Conservation (phyloP, 2,113 vertebrate species). For the Lutjanus erythropterus region DNA sequence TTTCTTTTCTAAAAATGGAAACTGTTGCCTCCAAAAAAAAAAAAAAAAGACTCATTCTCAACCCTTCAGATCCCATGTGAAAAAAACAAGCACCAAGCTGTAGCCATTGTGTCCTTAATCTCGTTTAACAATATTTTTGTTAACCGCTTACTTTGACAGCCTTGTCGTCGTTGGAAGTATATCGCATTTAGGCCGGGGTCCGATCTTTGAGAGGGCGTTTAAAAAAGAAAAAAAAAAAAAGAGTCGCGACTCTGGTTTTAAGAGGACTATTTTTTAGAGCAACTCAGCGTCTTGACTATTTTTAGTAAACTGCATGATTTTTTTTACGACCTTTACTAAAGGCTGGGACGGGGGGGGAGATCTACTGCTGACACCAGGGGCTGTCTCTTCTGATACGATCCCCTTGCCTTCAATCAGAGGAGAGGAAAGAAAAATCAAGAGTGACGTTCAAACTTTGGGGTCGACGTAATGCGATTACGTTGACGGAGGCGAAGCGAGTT, state of each 20-base stretch:
- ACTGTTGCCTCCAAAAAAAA: constrained; percentile 40
- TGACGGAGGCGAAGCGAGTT: constrained; percentile 71
- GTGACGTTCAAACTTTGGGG: constrained; percentile 39
- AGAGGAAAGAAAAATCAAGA: constrained; percentile 50
- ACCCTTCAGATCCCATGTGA: constrained; percentile 42
- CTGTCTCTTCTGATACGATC: constrained; percentile 70
- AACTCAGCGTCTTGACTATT: constrained; percentile 81
- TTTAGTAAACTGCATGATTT: constrained; percentile 86
- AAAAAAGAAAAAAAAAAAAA: constrained; percentile 14
- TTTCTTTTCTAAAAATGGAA: constrained; percentile 37
- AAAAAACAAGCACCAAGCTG: constrained; percentile 75
- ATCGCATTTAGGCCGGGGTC: constrained; percentile 56
- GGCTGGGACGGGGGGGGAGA: constrained; percentile 56
- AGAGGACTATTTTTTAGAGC: constrained; percentile 82
- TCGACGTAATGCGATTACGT: constrained; percentile 42
- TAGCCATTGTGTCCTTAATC: constrained; percentile 84
- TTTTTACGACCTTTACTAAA: constrained; percentile 84
- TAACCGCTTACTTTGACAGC: constrained; percentile 73
- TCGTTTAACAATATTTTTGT: constrained; percentile 76
- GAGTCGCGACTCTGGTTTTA: constrained; percentile 73
- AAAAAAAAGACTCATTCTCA: constrained; percentile 30
- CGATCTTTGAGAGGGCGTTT: constrained; percentile 53
- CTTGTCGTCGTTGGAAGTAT: constrained; percentile 68
- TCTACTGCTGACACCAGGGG: constrained; percentile 78
- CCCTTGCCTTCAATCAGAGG: constrained; percentile 84